Base-by-base conservation (phyloP, 2,888 invertebrate species). In the Perithous albicinctus region DNA sequence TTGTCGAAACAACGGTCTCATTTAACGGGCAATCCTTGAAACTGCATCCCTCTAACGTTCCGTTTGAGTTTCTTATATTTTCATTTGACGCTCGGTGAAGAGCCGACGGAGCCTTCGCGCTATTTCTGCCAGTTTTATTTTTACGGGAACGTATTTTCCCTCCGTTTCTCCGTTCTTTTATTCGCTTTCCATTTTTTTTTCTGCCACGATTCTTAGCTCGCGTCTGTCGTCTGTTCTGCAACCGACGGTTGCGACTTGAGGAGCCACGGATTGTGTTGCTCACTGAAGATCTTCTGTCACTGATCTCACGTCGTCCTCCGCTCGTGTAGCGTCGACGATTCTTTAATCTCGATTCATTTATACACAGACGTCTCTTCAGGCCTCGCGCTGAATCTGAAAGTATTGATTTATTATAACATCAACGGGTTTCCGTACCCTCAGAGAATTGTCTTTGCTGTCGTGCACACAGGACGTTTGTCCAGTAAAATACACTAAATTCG, bases 181-280 rank as follows among this genome's bases (percentile, higher is more conserved):
- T n/a, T 78, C 85, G 78, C 41, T 85, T 86, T 48, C 87, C 74
- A 12, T 80, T 86, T 6, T 85, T 82, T 18, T 85, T 87, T 26
- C 86, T 84, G 10, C 86, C 86, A 1, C 87, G 86, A 20, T 88
- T 88, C 74, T 86, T 88, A 54, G 84, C 73, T 56, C 87, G 82
- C 3, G 85, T 83, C 1, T 88, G 85, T 8, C 86, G 64, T 84
- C 66, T 35, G 5, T 61, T 51, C 43, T 78, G 61, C 59, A 75
- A 15, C 43, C 70, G 35, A 43, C 63, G 84, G 1, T 82, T 84
- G 4, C 88, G 86, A 26, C 77, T 84, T 26, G 85, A 80, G 12
- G 81, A 78, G 69, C 46, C 82, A 75, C 18, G 86, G 69, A 59
- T 84, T 82, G 70, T 64, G 23, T 84, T 85, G 66, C 81, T 88